Evolutionary conservation across 1,140 invertebrate species (phyloP).

Genomic region (Brachionus plicatilis): DNA sequence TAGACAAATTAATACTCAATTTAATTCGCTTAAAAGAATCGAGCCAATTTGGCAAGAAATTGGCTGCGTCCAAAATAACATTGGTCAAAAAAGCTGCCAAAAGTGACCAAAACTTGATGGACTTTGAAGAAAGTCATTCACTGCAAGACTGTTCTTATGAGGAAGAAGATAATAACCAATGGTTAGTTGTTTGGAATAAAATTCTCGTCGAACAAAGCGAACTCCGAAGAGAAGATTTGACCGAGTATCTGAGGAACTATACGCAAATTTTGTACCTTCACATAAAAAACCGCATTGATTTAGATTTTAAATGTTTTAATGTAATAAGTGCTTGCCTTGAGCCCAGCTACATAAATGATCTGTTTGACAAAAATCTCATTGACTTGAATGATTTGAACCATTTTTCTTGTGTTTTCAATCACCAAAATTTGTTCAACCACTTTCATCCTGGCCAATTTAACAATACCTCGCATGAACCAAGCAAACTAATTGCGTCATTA

Average conservation of each 20-base stretch:
- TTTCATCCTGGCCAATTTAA: neutral
- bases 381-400: neutral
- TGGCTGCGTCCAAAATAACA: neutral
- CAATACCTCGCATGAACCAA: neutral
- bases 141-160: neutral
- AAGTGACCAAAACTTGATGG: neutral
- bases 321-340: neutral
- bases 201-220: neutral
- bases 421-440: neutral
- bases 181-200: slow-evolving; percentile 23
- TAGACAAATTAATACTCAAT: neutral
- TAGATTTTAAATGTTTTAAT: slow-evolving; percentile 23
- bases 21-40: neutral
- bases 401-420: neutral
- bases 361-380: neutral
- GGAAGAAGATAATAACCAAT: neutral
- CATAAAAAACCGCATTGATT: neutral
- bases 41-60: neutral
- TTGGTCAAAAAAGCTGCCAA: neutral
- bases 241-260: neutral
- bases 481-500: neutral
- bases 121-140: neutral
- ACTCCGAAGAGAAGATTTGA: neutral
- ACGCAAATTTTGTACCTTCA: neutral
- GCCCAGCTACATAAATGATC: neutral